phyloP scores from a whole-genome alignment of 53 echinoderm and acorn worm genomes.

The Zoroaster sp. region DNA sequence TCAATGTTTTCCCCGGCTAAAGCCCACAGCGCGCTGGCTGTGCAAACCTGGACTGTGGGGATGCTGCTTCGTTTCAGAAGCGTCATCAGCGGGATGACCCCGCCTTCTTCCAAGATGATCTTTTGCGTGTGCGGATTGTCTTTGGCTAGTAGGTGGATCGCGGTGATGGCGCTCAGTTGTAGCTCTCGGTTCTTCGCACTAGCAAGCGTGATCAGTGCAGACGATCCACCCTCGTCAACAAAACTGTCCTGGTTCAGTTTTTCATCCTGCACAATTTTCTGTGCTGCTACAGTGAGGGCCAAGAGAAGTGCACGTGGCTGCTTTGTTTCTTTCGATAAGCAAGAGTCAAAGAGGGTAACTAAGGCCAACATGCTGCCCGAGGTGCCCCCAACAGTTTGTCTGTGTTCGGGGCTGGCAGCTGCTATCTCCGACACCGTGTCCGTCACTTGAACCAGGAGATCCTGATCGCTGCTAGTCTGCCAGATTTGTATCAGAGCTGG shows the following conservation, averaged over 20 bases:
- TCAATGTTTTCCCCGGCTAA: conserved; percentile 94
- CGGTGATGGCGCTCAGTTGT: conserved; percentile 87
- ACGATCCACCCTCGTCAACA: conserved; percentile 88
- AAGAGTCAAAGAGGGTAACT: conserved; percentile 77
- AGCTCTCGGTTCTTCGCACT: conserved; percentile 72
- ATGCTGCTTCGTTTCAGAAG: conserved; percentile 87
- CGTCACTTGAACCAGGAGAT: conserved; percentile 82
- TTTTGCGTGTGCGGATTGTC: conserved; percentile 96
- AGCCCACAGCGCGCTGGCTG: conserved; percentile 94
- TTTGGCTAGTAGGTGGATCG: conserved; percentile 87
- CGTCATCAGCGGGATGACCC: conserved; percentile 90
- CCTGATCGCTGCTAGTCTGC: conserved; percentile 71
- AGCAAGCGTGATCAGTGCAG: conserved; percentile 84
- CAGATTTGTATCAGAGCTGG: conserved; percentile 80
- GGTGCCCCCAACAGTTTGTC: conserved; percentile 74
- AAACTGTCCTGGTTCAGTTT: conserved; percentile 81
- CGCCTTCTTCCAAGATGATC: conserved; percentile 90
- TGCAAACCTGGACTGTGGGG: conserved; percentile 88
- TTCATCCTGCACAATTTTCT: conserved; percentile 74
- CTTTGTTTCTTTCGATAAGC: conserved; percentile 63
- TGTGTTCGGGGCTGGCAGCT: conserved; percentile 65
- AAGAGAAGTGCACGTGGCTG: conserved; percentile 58
- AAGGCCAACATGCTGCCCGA: conserved; percentile 71
- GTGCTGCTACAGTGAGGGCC: conserved; percentile 79
- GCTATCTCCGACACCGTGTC: conserved; percentile 87